phyloP scores from a whole-genome alignment of 2,113 vertebrate genomes.

The Pseudorhombus dupliciocellatus region DNA sequence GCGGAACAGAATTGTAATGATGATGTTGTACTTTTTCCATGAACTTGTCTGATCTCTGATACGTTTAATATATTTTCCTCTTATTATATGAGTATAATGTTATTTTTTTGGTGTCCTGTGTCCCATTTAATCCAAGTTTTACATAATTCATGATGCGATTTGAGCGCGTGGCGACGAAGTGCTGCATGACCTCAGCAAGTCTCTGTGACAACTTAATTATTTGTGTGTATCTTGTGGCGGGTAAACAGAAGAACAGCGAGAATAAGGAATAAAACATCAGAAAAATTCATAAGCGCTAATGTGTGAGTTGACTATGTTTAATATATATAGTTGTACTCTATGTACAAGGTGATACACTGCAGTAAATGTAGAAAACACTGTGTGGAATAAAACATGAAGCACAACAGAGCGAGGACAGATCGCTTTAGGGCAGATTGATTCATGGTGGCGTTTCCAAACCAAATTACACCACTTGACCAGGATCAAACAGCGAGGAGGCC shows the following conservation, averaged over 20 bases:
- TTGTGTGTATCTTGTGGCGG: neutral
- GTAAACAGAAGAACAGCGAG: neutral
- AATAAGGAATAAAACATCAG: neutral
- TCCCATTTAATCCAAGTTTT: neutral
- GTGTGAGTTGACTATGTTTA: neutral
- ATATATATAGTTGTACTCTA: neutral
- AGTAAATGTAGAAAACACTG: neutral
- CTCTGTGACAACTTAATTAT: conserved; percentile 8
- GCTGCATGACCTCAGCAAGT: neutral
- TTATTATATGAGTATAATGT: neutral
- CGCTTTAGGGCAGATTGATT: conserved; percentile 7
- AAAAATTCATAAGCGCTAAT: neutral
- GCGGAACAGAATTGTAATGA: neutral
- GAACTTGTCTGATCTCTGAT: neutral
- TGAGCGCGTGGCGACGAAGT: neutral
- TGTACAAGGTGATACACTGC: conserved; percentile 14
- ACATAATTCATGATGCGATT: neutral
- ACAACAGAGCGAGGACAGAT: conserved; percentile 13
- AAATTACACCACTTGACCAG: conserved; percentile 37
- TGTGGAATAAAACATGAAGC: conserved; percentile 1
- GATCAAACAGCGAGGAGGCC: conserved; percentile 16
- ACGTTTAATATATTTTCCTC: neutral
- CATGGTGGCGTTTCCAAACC: conserved; percentile 23
- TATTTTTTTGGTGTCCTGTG: neutral
- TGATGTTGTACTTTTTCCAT: neutral